Percentiles rank a stretch among this genome's conserved stretches.
phyloP scores from a whole-genome alignment of 92 coral and sea anemone genomes.

The Anthopleura xanthogrammica region DNA sequence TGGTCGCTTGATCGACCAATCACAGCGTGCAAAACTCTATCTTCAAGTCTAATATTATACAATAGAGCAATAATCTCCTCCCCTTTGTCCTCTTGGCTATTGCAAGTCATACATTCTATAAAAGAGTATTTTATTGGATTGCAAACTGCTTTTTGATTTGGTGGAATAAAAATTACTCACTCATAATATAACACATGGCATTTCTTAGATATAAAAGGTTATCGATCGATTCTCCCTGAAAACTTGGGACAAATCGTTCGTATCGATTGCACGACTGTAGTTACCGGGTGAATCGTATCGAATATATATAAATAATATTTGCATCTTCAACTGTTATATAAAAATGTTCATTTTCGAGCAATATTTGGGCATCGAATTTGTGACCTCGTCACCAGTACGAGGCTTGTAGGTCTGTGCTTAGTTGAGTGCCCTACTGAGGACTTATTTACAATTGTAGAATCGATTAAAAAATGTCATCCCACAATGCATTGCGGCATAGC shows the following conservation, averaged over 20 bases:
- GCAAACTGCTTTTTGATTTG: not conserved
- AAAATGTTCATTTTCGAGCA: not conserved
- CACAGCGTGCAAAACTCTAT: no score
- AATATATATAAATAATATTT: not conserved
- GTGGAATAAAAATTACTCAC: not conserved
- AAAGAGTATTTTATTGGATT: not conserved
- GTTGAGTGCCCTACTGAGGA: not conserved
- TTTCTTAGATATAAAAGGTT: not conserved
- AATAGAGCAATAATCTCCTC: no score
- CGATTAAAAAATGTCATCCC: not conserved
- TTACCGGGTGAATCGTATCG: not conserved
- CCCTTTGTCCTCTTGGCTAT: no score
- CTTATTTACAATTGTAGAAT: not conserved
- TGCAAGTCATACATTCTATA: not conserved
- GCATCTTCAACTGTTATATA: not conserved
- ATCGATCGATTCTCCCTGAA: not conserved
- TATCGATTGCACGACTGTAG: not conserved
- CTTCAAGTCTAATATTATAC: no score
- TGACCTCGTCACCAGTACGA: slow-evolving; percentile 27
- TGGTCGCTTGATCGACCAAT: no score
- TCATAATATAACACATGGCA: not conserved
- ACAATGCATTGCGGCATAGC: not conserved
- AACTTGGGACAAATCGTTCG: not conserved
- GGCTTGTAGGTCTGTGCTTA: slow-evolving; percentile 10
- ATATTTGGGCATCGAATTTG: no score